Evolutionary conservation across 2,113 vertebrate species (phyloP).

Genomic region (Caloenas nicobarica): DNA sequence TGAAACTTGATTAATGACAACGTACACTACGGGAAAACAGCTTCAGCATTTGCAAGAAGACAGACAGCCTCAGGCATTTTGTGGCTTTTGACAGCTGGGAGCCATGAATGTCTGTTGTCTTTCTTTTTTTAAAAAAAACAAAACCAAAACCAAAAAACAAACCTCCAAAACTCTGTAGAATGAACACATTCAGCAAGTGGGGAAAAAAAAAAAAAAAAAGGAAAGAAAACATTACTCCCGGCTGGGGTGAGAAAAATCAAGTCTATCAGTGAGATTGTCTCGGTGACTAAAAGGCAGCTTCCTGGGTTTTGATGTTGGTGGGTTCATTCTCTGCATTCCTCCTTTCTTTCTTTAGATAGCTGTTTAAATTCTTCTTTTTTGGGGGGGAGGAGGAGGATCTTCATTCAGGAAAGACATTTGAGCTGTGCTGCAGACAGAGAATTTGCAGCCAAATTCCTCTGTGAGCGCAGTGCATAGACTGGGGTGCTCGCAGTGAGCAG

Average conservation of each 20-base stretch:
- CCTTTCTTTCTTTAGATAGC: background rate
- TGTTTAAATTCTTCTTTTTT: background rate
- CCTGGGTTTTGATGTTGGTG: conserved; percentile 44
- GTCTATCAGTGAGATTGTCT: conserved; percentile 45
- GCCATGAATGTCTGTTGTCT: conserved; percentile 48
- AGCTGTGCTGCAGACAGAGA: background rate
- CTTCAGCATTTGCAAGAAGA: conserved; percentile 42
- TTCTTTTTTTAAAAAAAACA: no score
- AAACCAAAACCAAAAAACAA: no score
- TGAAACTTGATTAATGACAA: conserved; percentile 54
- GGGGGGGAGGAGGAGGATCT: background rate
- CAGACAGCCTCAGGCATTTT: conserved; percentile 61
- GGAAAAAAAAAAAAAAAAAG: background rate
- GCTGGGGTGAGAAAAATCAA: conserved; percentile 67
- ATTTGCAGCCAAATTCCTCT: background rate
- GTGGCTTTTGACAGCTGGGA: conserved; percentile 63
- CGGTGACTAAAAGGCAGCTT: conserved; percentile 62
- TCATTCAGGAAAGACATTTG: background rate
- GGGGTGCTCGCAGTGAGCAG: background rate
- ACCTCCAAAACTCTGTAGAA: background rate
- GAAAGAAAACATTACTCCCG: conserved; percentile 34
- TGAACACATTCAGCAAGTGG: conserved; percentile 56
- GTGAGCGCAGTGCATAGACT: background rate
- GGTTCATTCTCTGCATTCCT: conserved; percentile 29
- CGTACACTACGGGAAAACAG: conserved; percentile 13